phyloP scores from a whole-genome alignment of 2,113 vertebrate species.

The Oncorhynchus mykiss region DNA sequence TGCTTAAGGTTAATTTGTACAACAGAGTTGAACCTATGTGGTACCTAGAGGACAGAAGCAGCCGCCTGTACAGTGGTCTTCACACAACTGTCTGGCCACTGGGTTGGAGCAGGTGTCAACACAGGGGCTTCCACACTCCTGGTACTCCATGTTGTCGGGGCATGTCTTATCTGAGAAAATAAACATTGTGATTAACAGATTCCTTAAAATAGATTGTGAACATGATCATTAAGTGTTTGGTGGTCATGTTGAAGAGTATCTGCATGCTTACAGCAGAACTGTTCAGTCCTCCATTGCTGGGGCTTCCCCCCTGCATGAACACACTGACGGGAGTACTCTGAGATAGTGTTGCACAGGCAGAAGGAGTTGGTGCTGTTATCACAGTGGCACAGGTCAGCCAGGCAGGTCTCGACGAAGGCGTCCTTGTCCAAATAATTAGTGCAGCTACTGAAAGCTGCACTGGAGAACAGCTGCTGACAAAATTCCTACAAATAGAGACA shows the following conservation, averaged over 20 bases:
- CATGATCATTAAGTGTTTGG: neutral
- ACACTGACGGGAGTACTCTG: slow-evolving; percentile 89
- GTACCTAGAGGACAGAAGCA: slow-evolving; percentile 84
- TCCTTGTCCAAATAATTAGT: slow-evolving; percentile 68
- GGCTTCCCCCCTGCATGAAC: slow-evolving; percentile 83
- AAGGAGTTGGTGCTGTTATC: slow-evolving; percentile 1
- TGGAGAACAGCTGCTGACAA: slow-evolving; percentile 74
- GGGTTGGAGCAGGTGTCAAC: slow-evolving; percentile 80
- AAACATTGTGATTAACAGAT: neutral
- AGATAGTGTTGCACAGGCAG: slow-evolving; percentile 81
- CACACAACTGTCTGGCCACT: slow-evolving; percentile 76
- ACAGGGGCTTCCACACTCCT: slow-evolving; percentile 81
- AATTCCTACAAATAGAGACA: slow-evolving; percentile 31
- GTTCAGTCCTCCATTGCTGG: slow-evolving; percentile 76
- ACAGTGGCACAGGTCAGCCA: slow-evolving; percentile 78
- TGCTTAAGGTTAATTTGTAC: neutral
- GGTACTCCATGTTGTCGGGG: slow-evolving; percentile 76
- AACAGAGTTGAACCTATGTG: neutral
- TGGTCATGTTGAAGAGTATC: neutral
- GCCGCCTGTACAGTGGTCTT: slow-evolving; percentile 78
- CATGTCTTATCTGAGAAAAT: slow-evolving; percentile 73
- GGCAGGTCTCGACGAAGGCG: slow-evolving; percentile 76
- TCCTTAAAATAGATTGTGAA: neutral
- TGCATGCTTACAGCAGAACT: slow-evolving; percentile 77
- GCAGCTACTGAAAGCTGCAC: slow-evolving; percentile 73